phyloP scores from a whole-genome alignment of 2,888 invertebrate genomes.

The Sesia bembeciformis region DNA sequence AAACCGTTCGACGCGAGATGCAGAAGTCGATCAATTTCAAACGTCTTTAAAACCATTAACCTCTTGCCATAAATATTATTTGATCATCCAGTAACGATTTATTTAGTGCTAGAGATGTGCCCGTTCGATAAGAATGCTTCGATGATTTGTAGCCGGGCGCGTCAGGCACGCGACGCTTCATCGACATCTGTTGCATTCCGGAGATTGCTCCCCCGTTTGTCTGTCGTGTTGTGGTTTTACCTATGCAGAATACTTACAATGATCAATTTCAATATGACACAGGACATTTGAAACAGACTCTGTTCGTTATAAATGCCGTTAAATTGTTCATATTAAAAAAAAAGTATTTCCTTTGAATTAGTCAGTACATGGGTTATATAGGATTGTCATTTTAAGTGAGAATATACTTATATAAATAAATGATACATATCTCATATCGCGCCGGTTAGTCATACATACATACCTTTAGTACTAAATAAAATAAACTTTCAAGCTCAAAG shows the following conservation, averaged over 20 bases:
- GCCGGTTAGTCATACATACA: not conserved
- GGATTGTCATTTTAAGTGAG: no score
- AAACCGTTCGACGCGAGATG: conserved; percentile 8
- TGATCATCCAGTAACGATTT: conserved; percentile 50
- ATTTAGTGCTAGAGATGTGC: conserved; percentile 61
- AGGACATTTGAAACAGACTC: no score
- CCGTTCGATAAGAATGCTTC: conserved; percentile 52
- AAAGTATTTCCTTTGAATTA: no score
- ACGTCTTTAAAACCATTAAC: conserved; percentile 59
- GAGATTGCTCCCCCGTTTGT: conserved; percentile 8
- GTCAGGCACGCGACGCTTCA: conserved; percentile 44
- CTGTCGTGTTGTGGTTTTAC: no score
- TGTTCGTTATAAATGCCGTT: no score
- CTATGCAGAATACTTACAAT: no score
- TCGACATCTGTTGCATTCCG: conserved; percentile 21
- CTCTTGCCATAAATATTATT: conserved; percentile 54
- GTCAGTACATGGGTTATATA: no score
- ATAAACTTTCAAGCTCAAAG: conserved; percentile 1
- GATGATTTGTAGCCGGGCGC: conserved; percentile 53
- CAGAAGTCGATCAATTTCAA: conserved; percentile 50
- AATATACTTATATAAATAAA: conserved; percentile 17
- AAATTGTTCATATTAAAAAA: no score
- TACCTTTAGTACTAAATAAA: not conserved
- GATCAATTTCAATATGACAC: no score
- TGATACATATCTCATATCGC: conserved; percentile 2